These are phyloP conservation scores for Podocnemis expansa DNA, from an alignment of 2,113 vertebrate genomes.

Conservation along the genomic window DNA sequence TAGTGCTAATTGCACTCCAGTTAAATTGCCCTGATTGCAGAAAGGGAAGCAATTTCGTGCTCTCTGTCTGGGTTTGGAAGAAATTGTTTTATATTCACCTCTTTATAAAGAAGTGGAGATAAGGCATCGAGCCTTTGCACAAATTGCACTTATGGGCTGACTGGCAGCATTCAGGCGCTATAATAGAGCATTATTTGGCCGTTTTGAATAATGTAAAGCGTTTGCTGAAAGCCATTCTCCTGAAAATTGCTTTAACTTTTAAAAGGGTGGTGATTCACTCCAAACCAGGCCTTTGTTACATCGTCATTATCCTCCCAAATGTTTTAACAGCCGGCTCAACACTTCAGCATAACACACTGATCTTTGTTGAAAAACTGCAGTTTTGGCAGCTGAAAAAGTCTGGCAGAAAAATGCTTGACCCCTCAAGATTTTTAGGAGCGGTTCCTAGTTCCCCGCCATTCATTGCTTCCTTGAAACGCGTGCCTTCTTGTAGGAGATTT, in stretches of 20 bases:
- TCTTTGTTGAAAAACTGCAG: constrained; percentile 86
- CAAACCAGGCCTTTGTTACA: constrained; percentile 93
- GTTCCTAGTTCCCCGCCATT: background rate
- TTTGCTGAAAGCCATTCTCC: constrained; percentile 93
- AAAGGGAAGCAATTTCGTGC: constrained; percentile 95
- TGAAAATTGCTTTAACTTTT: constrained; percentile 99
- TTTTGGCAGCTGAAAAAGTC: constrained; percentile 75
- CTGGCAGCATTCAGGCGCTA: constrained; percentile 96
- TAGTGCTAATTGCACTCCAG: constrained; percentile 96
- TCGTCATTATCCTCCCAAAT: constrained; percentile 92
- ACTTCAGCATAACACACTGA: constrained; percentile 87
- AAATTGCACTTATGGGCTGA: constrained; percentile 97
- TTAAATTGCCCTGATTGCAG: constrained; percentile 99
- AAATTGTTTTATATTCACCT: constrained; percentile 98
- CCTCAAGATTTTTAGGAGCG: constrained; percentile 48
- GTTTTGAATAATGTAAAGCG: constrained; percentile 98
- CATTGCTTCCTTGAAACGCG: constrained; percentile 7
- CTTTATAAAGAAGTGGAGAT: constrained; percentile 94
- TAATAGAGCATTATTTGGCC: constrained; percentile 99
- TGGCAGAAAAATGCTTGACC: constrained; percentile 75
- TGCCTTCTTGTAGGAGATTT: constrained; percentile 26
- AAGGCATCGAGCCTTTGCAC: constrained; percentile 92
- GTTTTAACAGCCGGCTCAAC: constrained; percentile 92
- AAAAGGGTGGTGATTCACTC: constrained; percentile 94
- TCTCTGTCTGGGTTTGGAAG: constrained; percentile 92